Conservation (phyloP, 2,888 invertebrate genomes). For the Crepidodera aurea region DNA sequence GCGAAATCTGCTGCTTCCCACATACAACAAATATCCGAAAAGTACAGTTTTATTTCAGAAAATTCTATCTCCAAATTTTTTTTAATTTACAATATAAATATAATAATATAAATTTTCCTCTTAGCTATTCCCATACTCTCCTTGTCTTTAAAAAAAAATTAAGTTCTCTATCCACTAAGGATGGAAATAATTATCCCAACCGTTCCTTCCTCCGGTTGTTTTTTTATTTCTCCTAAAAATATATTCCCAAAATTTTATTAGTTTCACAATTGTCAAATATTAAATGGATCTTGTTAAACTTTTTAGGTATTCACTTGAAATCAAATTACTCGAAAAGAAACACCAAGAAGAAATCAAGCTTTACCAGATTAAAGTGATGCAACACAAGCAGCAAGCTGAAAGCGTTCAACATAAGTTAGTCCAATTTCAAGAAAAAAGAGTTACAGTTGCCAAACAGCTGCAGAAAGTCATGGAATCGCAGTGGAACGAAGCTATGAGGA, state of each 20-base stretch:
- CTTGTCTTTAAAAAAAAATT: too few species aligned
- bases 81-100: too few species aligned
- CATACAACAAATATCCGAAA: slow-evolving; percentile 74
- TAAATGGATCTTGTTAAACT: too few species aligned
- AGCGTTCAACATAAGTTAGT: slow-evolving; percentile 69
- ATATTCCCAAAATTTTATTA: too few species aligned
- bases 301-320: slow-evolving; percentile 74
- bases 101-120: too few species aligned
- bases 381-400: slow-evolving; percentile 73
- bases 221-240: too few species aligned
- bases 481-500: slow-evolving; percentile 79
- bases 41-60: slow-evolving; percentile 60
- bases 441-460: slow-evolving; percentile 69
- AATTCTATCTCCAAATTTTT: too few species aligned
- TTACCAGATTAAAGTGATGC: slow-evolving; percentile 75
- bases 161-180: too few species aligned
- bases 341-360: slow-evolving; percentile 79
- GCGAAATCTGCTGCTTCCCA: slow-evolving; percentile 77
- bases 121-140: too few species aligned
- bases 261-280: too few species aligned
- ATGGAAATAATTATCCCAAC: too few species aligned
- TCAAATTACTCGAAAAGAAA: slow-evolving; percentile 80
- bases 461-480: slow-evolving; percentile 80
- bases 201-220: too few species aligned
- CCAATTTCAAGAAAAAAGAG: slow-evolving; percentile 59